Evolutionary conservation across 2,113 vertebrate species (phyloP), one percentile per base, ranked within the genome.

Genomic region (Solea solea): DNA sequence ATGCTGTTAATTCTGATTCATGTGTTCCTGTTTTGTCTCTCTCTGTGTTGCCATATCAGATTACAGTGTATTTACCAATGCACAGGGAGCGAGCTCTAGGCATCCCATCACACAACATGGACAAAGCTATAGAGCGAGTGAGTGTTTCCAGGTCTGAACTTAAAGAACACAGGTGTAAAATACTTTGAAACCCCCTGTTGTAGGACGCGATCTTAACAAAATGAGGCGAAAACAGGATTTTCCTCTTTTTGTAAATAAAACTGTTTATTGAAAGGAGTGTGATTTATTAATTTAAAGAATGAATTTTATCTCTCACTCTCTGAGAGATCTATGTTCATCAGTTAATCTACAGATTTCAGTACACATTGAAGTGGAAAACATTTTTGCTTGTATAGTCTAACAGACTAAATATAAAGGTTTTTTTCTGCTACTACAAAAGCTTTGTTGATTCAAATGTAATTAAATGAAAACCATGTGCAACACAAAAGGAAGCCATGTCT

Each of bases 171-270:
- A 48, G 61, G 40, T 83, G 69, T 77, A 40, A 84, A 34, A 68
- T 78, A 58, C 81, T 80, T 74, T 56, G 52, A 70, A 76, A 61
- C 34, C 54, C 21, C 53, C 53, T 61, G 56, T 72, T 8, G 16
- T 40, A 46, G 56, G 44, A 55, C 72, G 58, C 63, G 16, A 78
- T 81, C 67, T 67, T 9, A 67, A 76, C 68, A 67, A 65, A 73
- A 27, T 7, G 12, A 52, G 66, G 45, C 57, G 9, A 86, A 64
- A 59, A 76, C 59, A 58, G 46, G 48, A 68, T 57, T 50, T 66
- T 75, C 63, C 76, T 4, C 49, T 56, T 76, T 82, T 87, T 90
- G 81, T 89, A 87, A 88, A 91, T 90, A 89, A 64, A 84, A 82
- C 76, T 87, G 69, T 81, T 88, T 85, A 79, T 82, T 87, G 52